Base-by-base conservation (phyloP, 2,797 vertebrate genomes). In the Botia kubotai region DNA sequence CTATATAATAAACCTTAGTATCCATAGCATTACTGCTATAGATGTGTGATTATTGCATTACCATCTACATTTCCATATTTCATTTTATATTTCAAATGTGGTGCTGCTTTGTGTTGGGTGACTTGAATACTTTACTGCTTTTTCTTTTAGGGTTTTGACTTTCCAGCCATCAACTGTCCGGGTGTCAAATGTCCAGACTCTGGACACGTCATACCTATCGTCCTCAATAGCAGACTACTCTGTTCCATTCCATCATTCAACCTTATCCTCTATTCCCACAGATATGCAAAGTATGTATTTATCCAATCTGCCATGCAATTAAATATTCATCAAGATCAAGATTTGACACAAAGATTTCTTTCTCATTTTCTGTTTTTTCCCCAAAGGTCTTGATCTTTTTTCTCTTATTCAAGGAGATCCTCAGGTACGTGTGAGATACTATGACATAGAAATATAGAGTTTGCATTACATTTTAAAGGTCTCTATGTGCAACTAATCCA, bases 341-440 rank as follows among this genome's bases (percentile, higher is more conserved):
- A 2, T 53, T 3, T 52, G 2, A 29, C 43, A 11, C 6, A 0
- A 58, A 63, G 53, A 29, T 50, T 43, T 53, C 46, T 43, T 39
- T 75, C 23, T 78, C 23, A 75, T 53, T 21, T 5, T 69, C n/a
- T 90, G 1, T 75, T n/a, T 73, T 19, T 48, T 82, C 33, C 83
- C 91, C 86, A 79, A 84, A 99, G 98, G 96, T 94, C 91, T 99
- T 93, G 96, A 98, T 92, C 95, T 98, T 87, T 97, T 98, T 92
- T 97, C 97, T 4, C 91, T 98, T 88, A 97, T 98, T 90, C 97
- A 97, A 93, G 95, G 95, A 87, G 96, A 98, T 88, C 88, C 97
- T 72, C 98, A 98, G 97, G 98, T 99, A 94, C 80, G 92, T 92
- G 6, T 26, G 23, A 63, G 0, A 50, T 72, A 36, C 36, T 26